Evolutionary conservation across 2,888 invertebrate species (phyloP).

Genomic region (Gnatocerus cornutus): DNA sequence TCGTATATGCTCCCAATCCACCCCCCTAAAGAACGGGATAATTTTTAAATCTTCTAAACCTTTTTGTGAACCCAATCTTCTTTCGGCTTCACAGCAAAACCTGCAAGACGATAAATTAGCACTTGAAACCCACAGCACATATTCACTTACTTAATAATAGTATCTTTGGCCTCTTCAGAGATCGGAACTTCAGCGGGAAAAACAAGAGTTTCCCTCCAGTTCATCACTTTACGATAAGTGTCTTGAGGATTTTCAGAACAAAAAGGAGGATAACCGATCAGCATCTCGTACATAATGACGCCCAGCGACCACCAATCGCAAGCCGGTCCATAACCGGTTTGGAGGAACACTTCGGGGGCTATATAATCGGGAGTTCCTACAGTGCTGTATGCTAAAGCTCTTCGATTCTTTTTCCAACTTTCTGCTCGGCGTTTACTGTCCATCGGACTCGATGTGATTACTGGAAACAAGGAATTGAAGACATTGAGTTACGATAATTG

Average conservation of each 20-base stretch:
- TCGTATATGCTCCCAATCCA: constrained; percentile 99
- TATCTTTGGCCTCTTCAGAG: constrained; percentile 96
- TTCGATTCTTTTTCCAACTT: constrained; percentile 98
- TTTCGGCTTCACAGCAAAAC: constrained; percentile 97
- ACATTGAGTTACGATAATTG: background rate
- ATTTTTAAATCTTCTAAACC: constrained; percentile 95
- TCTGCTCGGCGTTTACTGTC: constrained; percentile 98
- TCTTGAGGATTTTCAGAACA: constrained; percentile 99
- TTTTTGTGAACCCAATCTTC: constrained; percentile 90
- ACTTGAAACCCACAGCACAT: constrained; percentile 1
- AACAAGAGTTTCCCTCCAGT: constrained; percentile 98
- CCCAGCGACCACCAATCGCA: constrained; percentile 99
- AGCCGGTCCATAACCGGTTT: constrained; percentile 97
- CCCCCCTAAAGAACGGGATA: constrained; percentile 95
- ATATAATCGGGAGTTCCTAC: constrained; percentile 99
- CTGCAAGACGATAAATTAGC: constrained; percentile 70
- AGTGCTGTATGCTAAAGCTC: constrained; percentile 94
- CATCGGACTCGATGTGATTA: constrained; percentile 84
- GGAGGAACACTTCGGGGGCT: constrained; percentile 98
- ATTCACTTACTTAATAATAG: constrained; percentile 79
- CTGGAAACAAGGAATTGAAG: constrained; percentile 64
- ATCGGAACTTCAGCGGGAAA: constrained; percentile 99
- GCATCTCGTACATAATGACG: constrained; percentile 99
- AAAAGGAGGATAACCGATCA: constrained; percentile 99
- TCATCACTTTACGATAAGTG: constrained; percentile 98